Evolutionary conservation across 2,888 invertebrate species (phyloP).

Genomic region (Lasioglossum lativentre): DNA sequence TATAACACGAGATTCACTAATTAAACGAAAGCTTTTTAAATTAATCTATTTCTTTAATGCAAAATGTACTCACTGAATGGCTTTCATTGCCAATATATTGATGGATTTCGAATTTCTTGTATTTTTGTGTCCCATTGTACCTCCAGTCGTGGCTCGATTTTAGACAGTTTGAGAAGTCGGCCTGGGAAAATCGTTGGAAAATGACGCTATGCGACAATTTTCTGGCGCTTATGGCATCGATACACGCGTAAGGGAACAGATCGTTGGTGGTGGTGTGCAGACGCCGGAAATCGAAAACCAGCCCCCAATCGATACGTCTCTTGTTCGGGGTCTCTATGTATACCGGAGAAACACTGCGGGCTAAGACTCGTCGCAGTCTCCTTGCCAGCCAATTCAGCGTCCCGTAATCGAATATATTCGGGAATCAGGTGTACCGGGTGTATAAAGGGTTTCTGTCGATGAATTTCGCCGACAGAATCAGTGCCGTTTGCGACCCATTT

Average conservation of each 20-base stretch:
- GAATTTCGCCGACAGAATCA: not conserved
- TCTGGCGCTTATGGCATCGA: not conserved
- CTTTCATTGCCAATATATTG: too few relatives aligned
- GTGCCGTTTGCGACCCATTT: not conserved
- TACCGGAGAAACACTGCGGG: constrained; percentile 28
- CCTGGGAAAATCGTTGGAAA: not conserved
- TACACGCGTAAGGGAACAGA: not conserved
- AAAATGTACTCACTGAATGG: too few relatives aligned
- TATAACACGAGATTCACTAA: too few relatives aligned
- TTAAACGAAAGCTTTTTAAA: too few relatives aligned
- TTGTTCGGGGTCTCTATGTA: not conserved
- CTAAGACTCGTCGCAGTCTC: constrained; percentile 35
- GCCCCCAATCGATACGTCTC: not conserved
- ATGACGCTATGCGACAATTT: not conserved
- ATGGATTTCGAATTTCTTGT: too few relatives aligned
- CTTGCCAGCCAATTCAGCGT: constrained; percentile 28
- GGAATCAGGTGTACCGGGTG: not conserved
- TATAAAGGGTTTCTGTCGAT: not conserved
- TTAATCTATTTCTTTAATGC: too few relatives aligned
- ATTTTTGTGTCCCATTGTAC: too few relatives aligned
- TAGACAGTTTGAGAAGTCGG: not conserved
- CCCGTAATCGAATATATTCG: not conserved
- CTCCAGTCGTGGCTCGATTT: too few relatives aligned
- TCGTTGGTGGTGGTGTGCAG: not conserved
- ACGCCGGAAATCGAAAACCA: constrained; percentile 1